These are phyloP conservation scores for Eilema sororculum DNA, from an alignment of 2,888 invertebrate genomes.

Conservation along the genomic window DNA sequence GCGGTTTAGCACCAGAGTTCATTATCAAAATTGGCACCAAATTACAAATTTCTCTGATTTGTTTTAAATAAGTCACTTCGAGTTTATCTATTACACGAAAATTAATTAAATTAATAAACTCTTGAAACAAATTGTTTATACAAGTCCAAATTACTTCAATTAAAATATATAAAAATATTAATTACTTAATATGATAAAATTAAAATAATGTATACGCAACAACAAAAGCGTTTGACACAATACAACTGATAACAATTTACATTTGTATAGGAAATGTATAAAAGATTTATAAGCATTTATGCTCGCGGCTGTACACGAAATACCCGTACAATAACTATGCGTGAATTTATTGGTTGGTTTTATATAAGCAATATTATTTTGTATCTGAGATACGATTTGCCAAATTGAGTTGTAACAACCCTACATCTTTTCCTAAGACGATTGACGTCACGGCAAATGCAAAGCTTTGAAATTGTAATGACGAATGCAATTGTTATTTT, in stretches of 20 bases:
- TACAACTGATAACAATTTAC: conserved; percentile 28
- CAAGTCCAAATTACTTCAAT: not conserved
- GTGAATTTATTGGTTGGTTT: conserved; percentile 14
- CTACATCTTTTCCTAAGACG: too few species aligned
- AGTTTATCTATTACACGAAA: not conserved
- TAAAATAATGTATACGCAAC: not conserved
- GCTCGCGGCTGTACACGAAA: conserved; percentile 38
- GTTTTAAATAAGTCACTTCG: conserved; percentile 2
- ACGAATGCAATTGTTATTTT: too few species aligned
- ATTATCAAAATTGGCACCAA: conserved; percentile 13
- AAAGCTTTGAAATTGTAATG: too few species aligned
- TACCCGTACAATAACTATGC: conserved; percentile 44
- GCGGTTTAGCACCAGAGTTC: conserved; percentile 63
- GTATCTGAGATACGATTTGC: not conserved
- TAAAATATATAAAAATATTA: too few species aligned
- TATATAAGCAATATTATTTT: not conserved
- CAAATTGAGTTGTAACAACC: not conserved
- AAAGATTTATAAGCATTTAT: conserved; percentile 33
- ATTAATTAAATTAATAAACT: not conserved
- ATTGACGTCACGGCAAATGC: too few species aligned
- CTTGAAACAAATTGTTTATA: not conserved
- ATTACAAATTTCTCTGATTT: not conserved
- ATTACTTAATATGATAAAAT: not conserved
- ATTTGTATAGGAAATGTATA: conserved; percentile 24
- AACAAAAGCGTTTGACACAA: conserved; percentile 13